Base-by-base conservation (phyloP, 2,113 vertebrate genomes). In the Anoura caudifer region DNA sequence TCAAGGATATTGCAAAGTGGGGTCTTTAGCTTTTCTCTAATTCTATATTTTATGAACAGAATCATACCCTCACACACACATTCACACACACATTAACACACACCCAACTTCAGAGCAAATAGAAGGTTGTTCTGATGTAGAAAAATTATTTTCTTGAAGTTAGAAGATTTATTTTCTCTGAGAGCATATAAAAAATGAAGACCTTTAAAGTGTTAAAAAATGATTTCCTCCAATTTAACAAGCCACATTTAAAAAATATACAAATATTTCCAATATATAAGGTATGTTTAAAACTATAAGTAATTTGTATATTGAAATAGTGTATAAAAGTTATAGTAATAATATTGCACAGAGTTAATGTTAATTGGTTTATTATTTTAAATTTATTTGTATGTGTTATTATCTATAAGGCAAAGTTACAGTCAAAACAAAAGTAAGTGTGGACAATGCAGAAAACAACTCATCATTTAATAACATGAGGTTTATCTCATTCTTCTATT, bases 61-160 rank as follows among this genome's bases (percentile, higher is more conserved):
- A 54, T 70, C 56, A 56, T 36, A 26, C 4, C 41, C n/a, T 31
- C 61, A 80, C 14, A 20, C 24, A 31, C 47, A 50, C 26, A 84
- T 36, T 77, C 26, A 75, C 3, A 77, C 2, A 61, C 12, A 87
- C 11, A 45, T 47, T 47, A 9, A 47, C 45, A 47, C 4, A 77
- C 12, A 45, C 10, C 63, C 13, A 89, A n/a, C 28, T 65, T 4
- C 13, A 85, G 24, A 50, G 13, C 9, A 65, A 80, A 9, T 65
- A 61, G 70, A 75, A 96, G 17, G 3, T 73, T 92, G 6, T 77
- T 94, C 45, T 73, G 61, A 67, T 14, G 81, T 1, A 95, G 38
- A 94, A 82, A 82, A 92, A 54, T 61, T 2, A 88, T 92, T 52
- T 91, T 88, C 41, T 92, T 93, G 9, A 96, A 61, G 16, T 73